Conservation (phyloP, 30 jellyfish, hydroid and myxozoan genomes). For the Aurelia sp. region DNA sequence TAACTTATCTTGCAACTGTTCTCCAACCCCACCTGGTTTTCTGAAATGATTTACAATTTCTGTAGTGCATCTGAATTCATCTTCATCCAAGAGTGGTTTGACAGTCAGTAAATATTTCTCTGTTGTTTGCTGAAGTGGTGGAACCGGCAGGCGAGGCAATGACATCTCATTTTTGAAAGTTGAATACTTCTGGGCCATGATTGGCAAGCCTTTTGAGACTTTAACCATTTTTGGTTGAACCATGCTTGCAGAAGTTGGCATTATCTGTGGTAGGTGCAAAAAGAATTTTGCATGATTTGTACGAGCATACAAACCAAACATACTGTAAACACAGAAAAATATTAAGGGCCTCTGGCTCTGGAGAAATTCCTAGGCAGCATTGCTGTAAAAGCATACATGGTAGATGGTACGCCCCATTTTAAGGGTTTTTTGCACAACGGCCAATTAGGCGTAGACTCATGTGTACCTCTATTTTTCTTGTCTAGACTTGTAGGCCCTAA, state of each 20-base stretch:
- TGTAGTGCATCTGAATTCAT: constrained; percentile 64
- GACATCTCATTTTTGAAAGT: constrained; percentile 67
- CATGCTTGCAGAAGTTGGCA: constrained; percentile 9
- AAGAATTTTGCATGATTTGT: no score
- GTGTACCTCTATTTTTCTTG: no score
- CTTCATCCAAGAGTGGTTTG: constrained; percentile 65
- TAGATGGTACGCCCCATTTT: no score
- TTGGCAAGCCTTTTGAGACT: constrained; percentile 37
- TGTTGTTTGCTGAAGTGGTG: constrained; percentile 86
- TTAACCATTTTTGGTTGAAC: constrained; percentile 1
- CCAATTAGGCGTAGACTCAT: no score
- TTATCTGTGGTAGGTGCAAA: not conserved
- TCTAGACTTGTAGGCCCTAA: no score
- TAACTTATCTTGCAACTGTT: constrained; percentile 61
- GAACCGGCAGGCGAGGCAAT: constrained; percentile 87
- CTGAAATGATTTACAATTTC: constrained; percentile 67
- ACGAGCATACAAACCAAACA: no score
- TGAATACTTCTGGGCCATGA: constrained; percentile 24
- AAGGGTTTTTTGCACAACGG: no score
- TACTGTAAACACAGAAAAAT: no score
- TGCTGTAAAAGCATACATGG: no score
- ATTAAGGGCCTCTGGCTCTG: no score
- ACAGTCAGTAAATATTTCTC: constrained; percentile 66
- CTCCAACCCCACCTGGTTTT: constrained; percentile 86
- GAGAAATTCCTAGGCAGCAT: no score